Evolutionary conservation across 2,113 vertebrate genomes (phyloP).

Genomic region (rat (Rattus norvegicus)): DNA sequence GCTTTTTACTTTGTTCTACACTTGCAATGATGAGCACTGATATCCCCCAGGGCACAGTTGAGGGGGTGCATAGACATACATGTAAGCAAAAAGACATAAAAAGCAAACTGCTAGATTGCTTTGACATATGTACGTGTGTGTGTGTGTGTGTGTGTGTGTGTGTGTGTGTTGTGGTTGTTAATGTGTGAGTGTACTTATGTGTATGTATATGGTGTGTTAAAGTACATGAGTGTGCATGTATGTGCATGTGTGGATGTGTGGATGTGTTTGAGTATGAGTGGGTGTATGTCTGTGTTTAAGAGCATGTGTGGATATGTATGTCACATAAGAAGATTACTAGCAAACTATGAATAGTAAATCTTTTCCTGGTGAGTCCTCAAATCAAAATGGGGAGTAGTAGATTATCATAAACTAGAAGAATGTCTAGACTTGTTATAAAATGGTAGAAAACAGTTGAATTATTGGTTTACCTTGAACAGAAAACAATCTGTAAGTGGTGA

Average conservation of each 20-base stretch:
- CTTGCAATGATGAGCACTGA: not conserved
- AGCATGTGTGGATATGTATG: not conserved
- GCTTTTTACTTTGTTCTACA: not conserved
- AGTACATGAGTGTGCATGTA: not conserved
- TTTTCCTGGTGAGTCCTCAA: not conserved
- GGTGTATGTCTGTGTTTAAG: not conserved
- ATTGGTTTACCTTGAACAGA: not conserved
- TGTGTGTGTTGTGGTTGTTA: not conserved
- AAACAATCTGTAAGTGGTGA: not conserved
- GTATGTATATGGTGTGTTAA: not conserved
- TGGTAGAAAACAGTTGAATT: not conserved
- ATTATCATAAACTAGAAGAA: not conserved
- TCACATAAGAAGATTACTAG: not conserved
- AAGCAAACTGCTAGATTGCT: not conserved
- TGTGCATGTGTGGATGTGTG: not conserved
- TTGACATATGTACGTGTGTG: not conserved
- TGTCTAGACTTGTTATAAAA: not conserved
- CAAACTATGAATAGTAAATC: not conserved
- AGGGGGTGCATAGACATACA: not conserved
- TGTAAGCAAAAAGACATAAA: not conserved
- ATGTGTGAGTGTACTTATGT: not conserved
- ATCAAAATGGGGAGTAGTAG: not conserved
- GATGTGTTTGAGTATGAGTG: not conserved
- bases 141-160: not conserved
- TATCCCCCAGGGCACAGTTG: not conserved